Conservation (phyloP, 2,888 invertebrate genomes). For the Hypercompe scribonia region DNA sequence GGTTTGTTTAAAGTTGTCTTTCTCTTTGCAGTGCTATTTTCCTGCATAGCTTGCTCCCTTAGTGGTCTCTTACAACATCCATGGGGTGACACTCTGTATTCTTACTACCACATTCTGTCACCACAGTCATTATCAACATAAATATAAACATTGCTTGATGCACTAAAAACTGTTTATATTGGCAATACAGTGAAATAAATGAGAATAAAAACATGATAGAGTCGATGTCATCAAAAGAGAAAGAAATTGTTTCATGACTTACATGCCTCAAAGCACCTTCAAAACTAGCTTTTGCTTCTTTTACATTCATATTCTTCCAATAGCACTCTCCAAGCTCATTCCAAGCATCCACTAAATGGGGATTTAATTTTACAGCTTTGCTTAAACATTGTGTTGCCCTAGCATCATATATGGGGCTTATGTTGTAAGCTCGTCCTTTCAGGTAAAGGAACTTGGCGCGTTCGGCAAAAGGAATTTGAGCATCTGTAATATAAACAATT, state of each 20-base stretch:
- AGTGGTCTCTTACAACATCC: too few species aligned
- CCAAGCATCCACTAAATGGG: conserved; percentile 93
- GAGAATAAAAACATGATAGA: not conserved
- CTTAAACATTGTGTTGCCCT: conserved; percentile 91
- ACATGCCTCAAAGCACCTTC: conserved; percentile 91
- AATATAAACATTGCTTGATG: too few species aligned
- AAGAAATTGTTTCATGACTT: conserved; percentile 52
- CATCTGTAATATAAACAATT: conserved; percentile 53
- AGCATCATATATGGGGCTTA: conserved; percentile 88
- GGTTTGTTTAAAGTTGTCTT: too few species aligned
- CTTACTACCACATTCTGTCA: too few species aligned
- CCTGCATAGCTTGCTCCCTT: too few species aligned
- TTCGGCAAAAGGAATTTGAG: conserved; percentile 66
- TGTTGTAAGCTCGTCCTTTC: conserved; percentile 92
- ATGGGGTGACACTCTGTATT: too few species aligned
- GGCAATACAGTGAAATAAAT: too few species aligned
- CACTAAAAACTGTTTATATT: too few species aligned
- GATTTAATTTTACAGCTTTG: conserved; percentile 94
- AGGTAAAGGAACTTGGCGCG: conserved; percentile 89
- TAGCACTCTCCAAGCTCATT: conserved; percentile 96
- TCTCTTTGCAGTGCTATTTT: too few species aligned
- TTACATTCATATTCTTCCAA: conserved; percentile 94
- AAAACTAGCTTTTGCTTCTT: conserved; percentile 94
- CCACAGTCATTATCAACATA: too few species aligned
- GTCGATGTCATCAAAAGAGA: not conserved